Conservation (phyloP, 2,888 invertebrate species). For the Drosophila mimica region DNA sequence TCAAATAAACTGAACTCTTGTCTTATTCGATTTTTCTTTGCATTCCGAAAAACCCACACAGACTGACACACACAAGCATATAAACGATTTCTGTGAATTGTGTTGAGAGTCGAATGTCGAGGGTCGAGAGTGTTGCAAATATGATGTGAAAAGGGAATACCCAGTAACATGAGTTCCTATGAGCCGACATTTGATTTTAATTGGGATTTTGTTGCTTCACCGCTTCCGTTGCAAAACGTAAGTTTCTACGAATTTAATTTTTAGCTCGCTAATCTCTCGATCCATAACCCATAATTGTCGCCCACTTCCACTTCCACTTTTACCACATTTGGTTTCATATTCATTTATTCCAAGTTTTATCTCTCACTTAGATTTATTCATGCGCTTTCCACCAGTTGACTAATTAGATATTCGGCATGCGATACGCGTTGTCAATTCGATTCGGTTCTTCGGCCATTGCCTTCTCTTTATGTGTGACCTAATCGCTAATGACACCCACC, state of each 20-base stretch:
- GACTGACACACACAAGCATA: background rate
- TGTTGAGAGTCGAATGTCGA: background rate
- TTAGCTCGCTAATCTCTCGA: background rate
- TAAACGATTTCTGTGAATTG: slow-evolving; percentile 11
- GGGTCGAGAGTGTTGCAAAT: background rate
- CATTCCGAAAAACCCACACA: background rate
- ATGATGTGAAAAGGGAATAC: background rate
- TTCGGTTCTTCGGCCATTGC: slow-evolving; percentile 6
- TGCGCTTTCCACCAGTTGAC: slow-evolving; percentile 19
- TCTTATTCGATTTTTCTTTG: slow-evolving; percentile 4
- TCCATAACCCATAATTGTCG: background rate
- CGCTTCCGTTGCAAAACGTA: background rate
- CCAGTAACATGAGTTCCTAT: background rate
- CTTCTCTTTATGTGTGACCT: slow-evolving; percentile 7
- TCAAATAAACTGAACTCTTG: background rate
- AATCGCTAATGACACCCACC: slow-evolving; percentile 57
- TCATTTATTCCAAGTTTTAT: background rate
- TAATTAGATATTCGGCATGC: slow-evolving; percentile 61
- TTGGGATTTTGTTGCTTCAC: slow-evolving; percentile 10
- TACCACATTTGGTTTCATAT: background rate
- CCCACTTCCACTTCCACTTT: slow-evolving; percentile 1
- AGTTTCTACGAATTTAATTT: slow-evolving; percentile 9
- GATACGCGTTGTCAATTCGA: slow-evolving; percentile 32
- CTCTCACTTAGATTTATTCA: slow-evolving; percentile 24
- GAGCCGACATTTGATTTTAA: slow-evolving; percentile 1